Evolutionary conservation across 2,888 invertebrate species (phyloP), one percentile per base, ranked within the genome.

Genomic region (Eupeodes luniger): DNA sequence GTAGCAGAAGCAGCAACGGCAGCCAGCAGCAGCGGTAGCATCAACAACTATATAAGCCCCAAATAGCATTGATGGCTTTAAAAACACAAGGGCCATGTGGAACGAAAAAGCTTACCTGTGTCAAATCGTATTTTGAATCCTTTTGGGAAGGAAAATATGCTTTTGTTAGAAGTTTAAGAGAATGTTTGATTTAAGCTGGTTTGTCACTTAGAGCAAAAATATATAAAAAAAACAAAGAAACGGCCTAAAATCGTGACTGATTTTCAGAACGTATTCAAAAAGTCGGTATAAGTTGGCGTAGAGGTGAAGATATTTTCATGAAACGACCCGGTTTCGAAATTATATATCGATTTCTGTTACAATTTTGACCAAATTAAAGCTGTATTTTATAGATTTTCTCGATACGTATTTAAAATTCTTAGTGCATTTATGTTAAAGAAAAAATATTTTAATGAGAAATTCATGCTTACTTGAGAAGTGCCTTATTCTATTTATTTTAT

Each of bases 1-100:
- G 59, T 53, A 76, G 70, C 64, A 53, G 19, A 59, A 64, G 49
- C 55, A 44, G 27, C 57, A 62, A 49, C 44, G 27, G 27, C 6
- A 53, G 57, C 19, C 14, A 4, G 27, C 27, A 27, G 27, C 40
- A 6, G 53, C 4, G 66, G 44, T 49, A 76, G 51, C 57, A 59
- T 59, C 66, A 47, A 27, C 40, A 40, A 9, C 40, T 40, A 7
- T 5, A 40, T 5, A 40, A 40, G 40, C 9, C 6, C 6, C 40
- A 3, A 40, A 40, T 5, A 40, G 40, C 40, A 40, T 40, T 40
- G 40, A 57, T 49, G 55, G 59, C 59, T 67, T 78, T 34, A 57
- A 34, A 55, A 49, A 36, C 55, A 67, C 67, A 40, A 64, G 16
- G 66, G 47, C 59, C 27, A 49, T 53, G 12, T 12, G 55, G 14